Percentiles rank a stretch among this genome's conserved stretches.
phyloP scores from a whole-genome alignment of 2,888 invertebrate species.

The Oscheius onirici region DNA sequence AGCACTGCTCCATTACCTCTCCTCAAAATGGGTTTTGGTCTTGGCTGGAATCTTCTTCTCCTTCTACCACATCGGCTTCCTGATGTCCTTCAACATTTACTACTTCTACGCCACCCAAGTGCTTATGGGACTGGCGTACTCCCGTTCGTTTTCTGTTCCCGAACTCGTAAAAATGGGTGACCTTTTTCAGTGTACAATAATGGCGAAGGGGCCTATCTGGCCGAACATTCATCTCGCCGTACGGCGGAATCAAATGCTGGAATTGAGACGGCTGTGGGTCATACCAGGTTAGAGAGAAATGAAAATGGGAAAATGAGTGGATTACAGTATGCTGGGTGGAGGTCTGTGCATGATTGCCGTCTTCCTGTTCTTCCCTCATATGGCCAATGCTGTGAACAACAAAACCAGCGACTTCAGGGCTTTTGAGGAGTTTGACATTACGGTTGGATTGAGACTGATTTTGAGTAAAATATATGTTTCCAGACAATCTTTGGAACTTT shows the following conservation, averaged over 20 bases:
- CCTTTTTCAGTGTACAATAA: constrained; percentile 45
- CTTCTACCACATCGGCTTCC: constrained; percentile 39
- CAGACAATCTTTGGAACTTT: constrained; percentile 26
- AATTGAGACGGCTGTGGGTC: constrained; percentile 47
- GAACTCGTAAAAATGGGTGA: background rate
- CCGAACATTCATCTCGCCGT: constrained; percentile 48
- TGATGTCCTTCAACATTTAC: constrained; percentile 40
- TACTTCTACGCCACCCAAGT: constrained; percentile 45
- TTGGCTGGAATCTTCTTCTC: constrained; percentile 39
- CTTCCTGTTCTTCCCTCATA: constrained; percentile 41
- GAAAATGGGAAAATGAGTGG: background rate
- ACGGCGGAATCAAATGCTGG: constrained; percentile 49
- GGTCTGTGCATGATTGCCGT: constrained; percentile 44
- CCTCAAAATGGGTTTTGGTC: constrained; percentile 43
- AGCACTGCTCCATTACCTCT: constrained; percentile 43
- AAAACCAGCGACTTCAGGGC: constrained; percentile 34
- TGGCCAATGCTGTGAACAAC: background rate
- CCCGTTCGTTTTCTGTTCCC: constrained; percentile 30
- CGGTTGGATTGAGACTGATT: constrained; percentile 30
- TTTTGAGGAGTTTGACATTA: constrained; percentile 42
- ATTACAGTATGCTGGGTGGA: constrained; percentile 38
- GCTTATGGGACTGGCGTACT: constrained; percentile 45
- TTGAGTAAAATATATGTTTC: background rate
- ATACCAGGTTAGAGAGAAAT: constrained; percentile 31
- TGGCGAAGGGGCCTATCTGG: constrained; percentile 48